Evolutionary conservation across 2,113 vertebrate genomes (phyloP).

Genomic region (Sprattus sprattus): DNA sequence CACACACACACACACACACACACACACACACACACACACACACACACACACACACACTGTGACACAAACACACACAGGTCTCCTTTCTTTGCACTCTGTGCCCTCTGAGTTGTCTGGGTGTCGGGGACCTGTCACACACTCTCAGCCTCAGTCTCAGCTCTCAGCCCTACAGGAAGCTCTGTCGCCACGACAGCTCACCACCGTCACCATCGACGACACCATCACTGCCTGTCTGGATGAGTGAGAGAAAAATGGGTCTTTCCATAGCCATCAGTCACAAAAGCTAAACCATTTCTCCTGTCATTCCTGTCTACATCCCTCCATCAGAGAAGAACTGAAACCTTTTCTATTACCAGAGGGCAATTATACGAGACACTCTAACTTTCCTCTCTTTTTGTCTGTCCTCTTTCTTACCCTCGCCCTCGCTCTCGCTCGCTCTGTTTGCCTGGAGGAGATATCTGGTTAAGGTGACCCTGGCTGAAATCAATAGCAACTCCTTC

Average conservation of each 20-base stretch:
- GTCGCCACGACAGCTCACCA: not conserved
- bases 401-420: not conserved
- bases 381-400: not conserved
- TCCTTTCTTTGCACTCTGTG: no score
- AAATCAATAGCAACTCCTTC: conserved; percentile 49
- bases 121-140: not conserved
- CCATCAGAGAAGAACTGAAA: not conserved
- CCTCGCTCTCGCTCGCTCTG: conserved; percentile 14
- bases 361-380: not conserved
- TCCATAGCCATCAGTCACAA: no score
- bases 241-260: not conserved
- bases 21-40: no score
- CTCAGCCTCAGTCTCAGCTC: not conserved
- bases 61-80: no score
- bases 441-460: conserved; percentile 31
- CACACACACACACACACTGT: no score
- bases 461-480: conserved; percentile 42
- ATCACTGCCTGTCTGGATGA: not conserved
- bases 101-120: not conserved
- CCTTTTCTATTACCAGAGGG: not conserved
- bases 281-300: not conserved
- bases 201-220: not conserved
- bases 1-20: no score
- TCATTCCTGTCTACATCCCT: not conserved
- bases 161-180: not conserved